These are phyloP conservation scores for Pleuronectes platessa DNA, from an alignment of 2,113 vertebrate species.

Conservation along the genomic window DNA sequence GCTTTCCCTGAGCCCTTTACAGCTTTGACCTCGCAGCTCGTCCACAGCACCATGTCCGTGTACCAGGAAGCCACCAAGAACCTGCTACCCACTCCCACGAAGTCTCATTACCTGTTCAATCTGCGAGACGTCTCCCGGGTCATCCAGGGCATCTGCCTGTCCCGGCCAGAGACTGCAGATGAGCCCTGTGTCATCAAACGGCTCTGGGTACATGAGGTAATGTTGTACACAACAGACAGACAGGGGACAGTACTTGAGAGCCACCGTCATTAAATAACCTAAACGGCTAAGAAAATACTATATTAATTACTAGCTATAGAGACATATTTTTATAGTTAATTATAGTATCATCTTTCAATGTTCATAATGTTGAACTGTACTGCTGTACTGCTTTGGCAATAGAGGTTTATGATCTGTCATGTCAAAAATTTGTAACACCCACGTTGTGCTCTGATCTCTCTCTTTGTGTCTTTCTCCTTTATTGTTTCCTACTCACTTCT, in stretches of 20 bases:
- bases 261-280: not conserved
- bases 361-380: not conserved
- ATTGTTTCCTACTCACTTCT: not conserved
- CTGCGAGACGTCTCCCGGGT: conserved; percentile 92
- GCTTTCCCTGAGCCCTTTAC: conserved; percentile 84
- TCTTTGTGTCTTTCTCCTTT: not conserved
- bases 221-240: not conserved
- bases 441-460: not conserved
- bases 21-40: conserved; percentile 84
- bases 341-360: not conserved
- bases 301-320: no score
- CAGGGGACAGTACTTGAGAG: not conserved
- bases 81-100: conserved; percentile 89
- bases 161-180: conserved; percentile 86
- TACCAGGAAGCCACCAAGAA: conserved; percentile 91
- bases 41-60: conserved; percentile 85
- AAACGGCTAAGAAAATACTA: not conserved
- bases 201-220: conserved; percentile 95
- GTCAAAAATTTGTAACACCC: not conserved
- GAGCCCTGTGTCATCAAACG: conserved; percentile 84
- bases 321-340: not conserved
- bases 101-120: conserved; percentile 95
- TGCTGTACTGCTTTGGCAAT: no score
- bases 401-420: not conserved
- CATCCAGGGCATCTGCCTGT: conserved; percentile 92